Base-by-base conservation (phyloP, 2,113 vertebrate species). In the Pleuronectes platessa region DNA sequence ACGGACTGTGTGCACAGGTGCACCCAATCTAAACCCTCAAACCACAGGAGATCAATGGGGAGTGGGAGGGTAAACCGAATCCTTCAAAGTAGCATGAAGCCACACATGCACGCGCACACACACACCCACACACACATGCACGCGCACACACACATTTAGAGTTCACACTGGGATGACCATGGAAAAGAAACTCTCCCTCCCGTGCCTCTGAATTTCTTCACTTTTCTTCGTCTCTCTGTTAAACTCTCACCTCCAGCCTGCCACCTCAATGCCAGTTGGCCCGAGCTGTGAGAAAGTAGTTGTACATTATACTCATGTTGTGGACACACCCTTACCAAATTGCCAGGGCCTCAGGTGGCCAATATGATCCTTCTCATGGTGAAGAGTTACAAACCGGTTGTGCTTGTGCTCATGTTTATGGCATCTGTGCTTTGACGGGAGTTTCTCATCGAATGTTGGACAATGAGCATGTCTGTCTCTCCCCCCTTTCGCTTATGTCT, bases 1-100 rank as follows among this genome's bases (percentile, higher is more conserved):
- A 56, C 56, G 61, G 35, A 58, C 59, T 91, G 88, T 91, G 80
- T 89, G 86, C 86, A 90, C 89, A 90, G 89, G 91, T 92, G 91
- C 88, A 78, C 79, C 64, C 79, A 79, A 73, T 88, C 81, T 75
- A 61, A 88, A 83, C 65, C 74, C 67, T 76, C 55, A 83, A 90
- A 90, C 86, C 83, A 85, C 85, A 84, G 45, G 59, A 77, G 86
- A 90, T 88, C 77, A 84, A 69, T 83, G 85, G 81, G 0, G 61
- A 85, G 71, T 86, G 88, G 88, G 88, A 61, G 85, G 70, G 85
- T 73, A 60, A 71, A 74, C 74, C 18, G 9, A 83, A 66, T 17
- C 72, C 84, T 82, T 86, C 71, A 86, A 72, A 90, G 85, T 27
- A 51, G 37, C 72, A 45, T 23, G 31, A 72, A 76, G 65, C 54